Conservation (phyloP, 1,140 invertebrate species). For the Parapsyche elsis region DNA sequence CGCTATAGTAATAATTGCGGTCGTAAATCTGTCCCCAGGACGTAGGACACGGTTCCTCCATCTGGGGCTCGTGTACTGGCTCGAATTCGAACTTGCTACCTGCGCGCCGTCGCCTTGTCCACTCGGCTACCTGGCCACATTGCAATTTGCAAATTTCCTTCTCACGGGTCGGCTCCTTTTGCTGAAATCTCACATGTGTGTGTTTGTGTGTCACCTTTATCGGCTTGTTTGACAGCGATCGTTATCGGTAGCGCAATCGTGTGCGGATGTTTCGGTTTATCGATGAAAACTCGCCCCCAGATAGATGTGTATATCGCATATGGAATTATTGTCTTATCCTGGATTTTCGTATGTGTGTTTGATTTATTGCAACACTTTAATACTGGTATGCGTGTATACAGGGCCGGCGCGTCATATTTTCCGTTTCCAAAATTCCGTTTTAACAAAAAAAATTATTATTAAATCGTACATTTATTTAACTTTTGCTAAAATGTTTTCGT, state of each 20-base stretch:
- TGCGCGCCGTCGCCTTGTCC: neutral
- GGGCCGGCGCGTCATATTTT: too few species aligned
- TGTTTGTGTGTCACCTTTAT: neutral
- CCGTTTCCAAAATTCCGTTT: too few species aligned
- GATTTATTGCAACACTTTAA: too few species aligned
- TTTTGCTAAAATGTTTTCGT: too few species aligned
- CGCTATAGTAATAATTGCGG: constrained; percentile 16
- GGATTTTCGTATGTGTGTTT: too few species aligned
- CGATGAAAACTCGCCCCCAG: too few species aligned
- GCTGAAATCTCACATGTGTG: neutral
- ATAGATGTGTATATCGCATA: too few species aligned
- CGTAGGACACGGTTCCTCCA: constrained; percentile 38
- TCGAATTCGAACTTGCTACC: constrained; percentile 15
- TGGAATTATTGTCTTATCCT: too few species aligned
- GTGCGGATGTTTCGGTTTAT: neutral
- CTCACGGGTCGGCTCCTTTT: constrained; percentile 41
- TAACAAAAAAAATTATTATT: too few species aligned
- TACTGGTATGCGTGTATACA: too few species aligned
- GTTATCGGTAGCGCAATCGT: neutral
- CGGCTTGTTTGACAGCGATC: constrained; percentile 27
- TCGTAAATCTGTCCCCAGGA: constrained; percentile 26
- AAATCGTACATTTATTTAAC: too few species aligned
- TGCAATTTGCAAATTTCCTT: constrained; percentile 41
- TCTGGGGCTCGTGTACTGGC: constrained; percentile 2
- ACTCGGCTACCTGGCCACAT: constrained; percentile 5